Evolutionary conservation across 2,888 invertebrate species (phyloP), one percentile per base, ranked within the genome.

Genomic region (Drosophila affinis): DNA sequence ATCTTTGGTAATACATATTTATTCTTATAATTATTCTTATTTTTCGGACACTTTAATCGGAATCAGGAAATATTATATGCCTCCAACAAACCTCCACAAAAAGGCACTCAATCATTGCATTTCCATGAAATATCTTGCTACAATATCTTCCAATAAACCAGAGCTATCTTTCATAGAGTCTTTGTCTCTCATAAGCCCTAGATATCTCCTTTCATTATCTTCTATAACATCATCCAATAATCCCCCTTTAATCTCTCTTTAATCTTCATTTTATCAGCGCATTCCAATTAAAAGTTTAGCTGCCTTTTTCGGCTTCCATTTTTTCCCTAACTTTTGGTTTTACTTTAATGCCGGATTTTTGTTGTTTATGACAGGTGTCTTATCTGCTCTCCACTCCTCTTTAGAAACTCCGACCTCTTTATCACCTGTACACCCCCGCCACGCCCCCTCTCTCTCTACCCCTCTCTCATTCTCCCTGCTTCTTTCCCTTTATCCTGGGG

Each of bases 291-390:
- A 67, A 67, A 67, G 49, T 70, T 67, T 70, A 17, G 4, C 18
- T 18, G 48, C 2, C 65, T 49, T 14, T 21, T 34, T 14, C 5
- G 24, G 24, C 10, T 14, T 27, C 32, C 14, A 58, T 32, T 17
- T 24, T 44, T 27, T 78, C 48, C 78, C 39, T n/a, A 39, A 39
- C 39, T 39, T 39, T 39, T 39, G 39, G 39, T 39, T 39, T 39
- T 39, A 39, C n/a, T n/a, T 39, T n/a, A n/a, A 39, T 1, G 39
- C 39, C 39, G 39, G 39, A 39, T n/a, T 39, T 29, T 29, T 29
- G 29, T 39, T 84, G 80, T 53, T 81, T 87, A 75, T 81, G 81
- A 81, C 81, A 84, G 81, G 62, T 79, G 77, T 60, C 49, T 39
- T 9, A 29, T 24, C 46, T 56, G 54, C 53, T 3, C 45, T 6